phyloP scores from a whole-genome alignment of 1,140 invertebrate species.

The Drosophila rhopaloa region DNA sequence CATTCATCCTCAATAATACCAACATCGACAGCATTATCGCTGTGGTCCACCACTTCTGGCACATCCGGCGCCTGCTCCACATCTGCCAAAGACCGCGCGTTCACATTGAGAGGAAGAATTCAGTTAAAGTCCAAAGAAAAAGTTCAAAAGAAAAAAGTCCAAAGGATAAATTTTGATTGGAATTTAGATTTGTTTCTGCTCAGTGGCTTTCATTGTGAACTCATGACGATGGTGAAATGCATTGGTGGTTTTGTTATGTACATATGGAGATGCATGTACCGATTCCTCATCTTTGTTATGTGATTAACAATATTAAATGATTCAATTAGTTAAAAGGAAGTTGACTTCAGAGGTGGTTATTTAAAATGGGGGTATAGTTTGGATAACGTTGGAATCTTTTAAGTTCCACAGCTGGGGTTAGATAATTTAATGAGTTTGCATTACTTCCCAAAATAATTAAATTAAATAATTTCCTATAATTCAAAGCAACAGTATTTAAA shows the following conservation, averaged over 20 bases:
- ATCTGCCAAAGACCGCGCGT: conserved; percentile 47
- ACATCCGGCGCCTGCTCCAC: conserved; percentile 72
- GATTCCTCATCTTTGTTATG: neutral
- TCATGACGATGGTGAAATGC: conserved; percentile 48
- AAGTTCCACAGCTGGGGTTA: too few relatives aligned
- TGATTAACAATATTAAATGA: neutral
- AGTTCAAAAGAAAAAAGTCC: conserved; percentile 63
- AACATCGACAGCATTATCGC: conserved; percentile 56
- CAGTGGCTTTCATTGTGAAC: conserved; percentile 32
- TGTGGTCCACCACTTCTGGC: conserved; percentile 48
- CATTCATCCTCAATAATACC: conserved; percentile 53
- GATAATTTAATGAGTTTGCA: too few relatives aligned
- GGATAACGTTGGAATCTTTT: too few relatives aligned
- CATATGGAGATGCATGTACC: conserved; percentile 29
- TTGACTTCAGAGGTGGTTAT: too few relatives aligned
- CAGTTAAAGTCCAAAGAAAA: conserved; percentile 47
- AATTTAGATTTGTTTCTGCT: conserved; percentile 34
- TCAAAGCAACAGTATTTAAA: too few relatives aligned
- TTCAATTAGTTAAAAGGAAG: too few relatives aligned
- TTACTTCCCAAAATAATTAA: too few relatives aligned
- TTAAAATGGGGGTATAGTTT: too few relatives aligned
- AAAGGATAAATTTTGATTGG: conserved; percentile 63
- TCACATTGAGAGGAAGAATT: conserved; percentile 40
- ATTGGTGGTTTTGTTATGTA: conserved; percentile 19
- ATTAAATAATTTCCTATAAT: too few relatives aligned